Evolutionary conservation across 53 echinoderm and acorn worm genomes (phyloP), one percentile per base, ranked within the genome.

Genomic region (Paelopatides confundens): DNA sequence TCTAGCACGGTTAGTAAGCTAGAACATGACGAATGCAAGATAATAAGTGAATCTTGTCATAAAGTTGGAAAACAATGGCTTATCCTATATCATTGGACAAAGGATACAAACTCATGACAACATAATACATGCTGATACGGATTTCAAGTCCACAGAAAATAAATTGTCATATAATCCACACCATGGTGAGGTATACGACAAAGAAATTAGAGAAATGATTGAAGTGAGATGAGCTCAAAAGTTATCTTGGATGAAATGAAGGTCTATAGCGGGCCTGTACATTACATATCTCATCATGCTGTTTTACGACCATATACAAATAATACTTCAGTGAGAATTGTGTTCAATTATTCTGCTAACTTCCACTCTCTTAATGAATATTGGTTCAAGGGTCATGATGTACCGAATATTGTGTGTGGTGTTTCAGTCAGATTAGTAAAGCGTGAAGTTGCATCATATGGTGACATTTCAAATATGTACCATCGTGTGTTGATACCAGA

Each of bases 401-500:
- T 92, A 27, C 54, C 92, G 23, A 94, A 90, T 63, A 87, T 82
- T 64, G 31, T 88, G 52, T 65, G 91, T 65, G 90, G 93, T 11
- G 91, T 94, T n/a, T 33, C 86, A 7, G 35, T 94, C 1, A 78
- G 86, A 17, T 94, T 94, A 53, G 14, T 88, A 35, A 81, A 94
- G 65, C 35, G 65, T 33, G 4, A 36, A 29, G 63, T 89, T 35
- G 94, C 89, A 10, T 46, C 86, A 4, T 71, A 46, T n/a, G 90
- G 84, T 2, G 92, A 94, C 71, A 94, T 94, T 18, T 94, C 92
- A 2, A 94, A 94, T 36, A 92, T 92, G 92, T 89, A 94, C 43
- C 91, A 91, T 43, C 17, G 88, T 32, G 85, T 91, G 9, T 82
- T 87, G 13, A 93, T 93, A 18, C 90, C 93, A 37, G 90, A 90